phyloP scores from a whole-genome alignment of 2,888 invertebrate genomes.

The Epinotia ramella region DNA sequence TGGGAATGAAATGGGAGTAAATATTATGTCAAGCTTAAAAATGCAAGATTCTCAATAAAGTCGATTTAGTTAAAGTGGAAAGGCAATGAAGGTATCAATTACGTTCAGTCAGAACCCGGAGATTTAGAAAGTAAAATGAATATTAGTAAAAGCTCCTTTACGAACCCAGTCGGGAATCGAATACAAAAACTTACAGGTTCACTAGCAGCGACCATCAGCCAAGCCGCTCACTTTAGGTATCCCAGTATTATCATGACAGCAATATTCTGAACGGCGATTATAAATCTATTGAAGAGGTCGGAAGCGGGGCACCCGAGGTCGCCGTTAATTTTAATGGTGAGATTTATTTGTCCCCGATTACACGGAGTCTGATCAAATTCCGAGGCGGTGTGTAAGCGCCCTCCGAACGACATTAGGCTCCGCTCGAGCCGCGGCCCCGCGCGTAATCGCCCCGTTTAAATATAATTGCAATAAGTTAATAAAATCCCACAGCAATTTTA shows the following conservation, averaged over 20 bases:
- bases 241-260: constrained; percentile 62
- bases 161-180: background rate
- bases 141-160: no score
- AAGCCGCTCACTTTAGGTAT: constrained; percentile 29
- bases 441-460: constrained; percentile 75
- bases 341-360: constrained; percentile 80
- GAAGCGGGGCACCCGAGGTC: constrained; percentile 62
- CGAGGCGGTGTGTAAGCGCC: constrained; percentile 63
- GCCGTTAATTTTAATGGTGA: constrained; percentile 77
- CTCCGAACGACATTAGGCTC: constrained; percentile 64
- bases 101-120: no score
- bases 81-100: no score
- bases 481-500: constrained; percentile 76
- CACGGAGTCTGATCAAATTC: constrained; percentile 75
- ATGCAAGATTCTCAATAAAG: no score
- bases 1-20: no score
- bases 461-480: constrained; percentile 83
- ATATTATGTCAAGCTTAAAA: no score
- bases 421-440: constrained; percentile 55
- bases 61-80: no score
- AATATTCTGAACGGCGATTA: constrained; percentile 73
- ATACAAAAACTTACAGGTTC: background rate
- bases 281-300: constrained; percentile 78
- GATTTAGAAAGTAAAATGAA: no score
- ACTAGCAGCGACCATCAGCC: background rate